Conservation (phyloP, 2,113 vertebrate genomes). For the Psilopsiagon aymara region DNA sequence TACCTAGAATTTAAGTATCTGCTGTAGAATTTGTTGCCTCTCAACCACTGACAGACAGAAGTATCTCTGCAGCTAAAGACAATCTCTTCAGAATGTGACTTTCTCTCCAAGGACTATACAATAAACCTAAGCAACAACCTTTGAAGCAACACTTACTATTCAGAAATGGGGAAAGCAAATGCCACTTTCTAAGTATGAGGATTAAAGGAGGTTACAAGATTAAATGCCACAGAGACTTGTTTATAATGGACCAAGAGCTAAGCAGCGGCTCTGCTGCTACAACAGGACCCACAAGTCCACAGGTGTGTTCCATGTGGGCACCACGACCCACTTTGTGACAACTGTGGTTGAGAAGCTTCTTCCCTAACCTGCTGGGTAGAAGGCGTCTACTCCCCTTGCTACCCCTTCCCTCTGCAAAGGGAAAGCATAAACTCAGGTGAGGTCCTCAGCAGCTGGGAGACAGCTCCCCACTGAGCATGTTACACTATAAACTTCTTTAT, state of each 20-base stretch:
- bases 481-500: neutral
- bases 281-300: neutral
- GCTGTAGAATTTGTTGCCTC: neutral
- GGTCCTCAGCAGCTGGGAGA: neutral
- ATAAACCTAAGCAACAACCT: neutral
- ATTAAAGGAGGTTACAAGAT: neutral
- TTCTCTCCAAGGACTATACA: neutral
- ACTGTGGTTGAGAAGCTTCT: neutral
- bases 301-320: neutral
- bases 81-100: neutral
- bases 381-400: neutral
- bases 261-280: neutral
- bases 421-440: neutral
- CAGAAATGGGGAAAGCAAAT: neutral
- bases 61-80: neutral
- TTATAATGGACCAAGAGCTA: neutral
- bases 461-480: neutral
- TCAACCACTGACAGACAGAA: neutral
- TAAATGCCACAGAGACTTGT: neutral
- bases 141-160: neutral
- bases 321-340: rapidly evolving
- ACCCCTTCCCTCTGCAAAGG: neutral
- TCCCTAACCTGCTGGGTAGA: too few species aligned
- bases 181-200: neutral
- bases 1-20: neutral